These are phyloP conservation scores for Xanthorhoe spadicearia DNA, from an alignment of 2,888 invertebrate genomes.

Conservation along the genomic window DNA sequence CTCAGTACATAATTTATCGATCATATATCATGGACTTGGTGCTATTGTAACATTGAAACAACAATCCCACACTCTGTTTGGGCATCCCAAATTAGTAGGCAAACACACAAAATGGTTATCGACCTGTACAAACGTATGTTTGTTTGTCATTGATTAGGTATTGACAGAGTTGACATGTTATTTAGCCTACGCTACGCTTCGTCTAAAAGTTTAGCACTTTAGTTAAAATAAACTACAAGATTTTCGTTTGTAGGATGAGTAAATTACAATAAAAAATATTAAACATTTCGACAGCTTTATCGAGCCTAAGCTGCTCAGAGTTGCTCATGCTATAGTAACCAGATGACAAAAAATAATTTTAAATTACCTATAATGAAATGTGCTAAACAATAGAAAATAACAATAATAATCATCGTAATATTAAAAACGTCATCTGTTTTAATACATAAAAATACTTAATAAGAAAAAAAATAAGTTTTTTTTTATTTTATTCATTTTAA, in stretches of 20 bases:
- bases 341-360: no score
- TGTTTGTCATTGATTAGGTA: conserved; percentile 47
- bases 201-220: neutral
- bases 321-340: no score
- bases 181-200: conserved; percentile 6
- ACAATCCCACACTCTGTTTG: conserved; percentile 54
- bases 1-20: conserved; percentile 44
- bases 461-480: no score
- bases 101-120: conserved; percentile 51
- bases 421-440: conserved; percentile 23
- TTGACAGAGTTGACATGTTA: conserved; percentile 38
- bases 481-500: no score
- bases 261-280: no score
- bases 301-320: no score
- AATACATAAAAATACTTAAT: no score
- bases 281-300: no score
- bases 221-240: neutral
- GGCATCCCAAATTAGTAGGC: conserved; percentile 62
- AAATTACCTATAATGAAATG: no score
- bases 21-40: conserved; percentile 49
- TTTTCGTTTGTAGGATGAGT: no score
- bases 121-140: conserved; percentile 48
- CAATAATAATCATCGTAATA: no score
- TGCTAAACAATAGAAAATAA: no score
- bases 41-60: conserved; percentile 56